A percentile compares a stretch with the other conserved stretches of the same genome.
phyloP scores from a whole-genome alignment of 1,140 invertebrate genomes.

The Panagrolaimus sp. region DNA sequence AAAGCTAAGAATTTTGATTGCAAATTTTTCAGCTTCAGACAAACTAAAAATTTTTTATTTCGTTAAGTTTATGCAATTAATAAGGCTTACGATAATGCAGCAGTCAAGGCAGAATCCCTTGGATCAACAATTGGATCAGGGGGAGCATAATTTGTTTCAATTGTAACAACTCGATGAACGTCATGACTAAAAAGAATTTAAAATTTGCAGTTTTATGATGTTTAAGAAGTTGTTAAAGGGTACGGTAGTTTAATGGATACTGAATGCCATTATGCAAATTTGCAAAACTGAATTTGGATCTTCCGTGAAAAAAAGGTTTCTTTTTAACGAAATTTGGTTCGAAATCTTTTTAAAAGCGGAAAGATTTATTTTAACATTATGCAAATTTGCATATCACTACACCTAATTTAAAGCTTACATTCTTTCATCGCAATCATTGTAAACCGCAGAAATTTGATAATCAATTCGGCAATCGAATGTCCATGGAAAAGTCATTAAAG shows the following conservation, averaged over 20 bases:
- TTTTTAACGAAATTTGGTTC: too few relatives aligned
- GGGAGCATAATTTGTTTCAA: neutral
- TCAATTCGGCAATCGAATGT: slow-evolving; percentile 2
- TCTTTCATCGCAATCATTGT: neutral
- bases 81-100: neutral
- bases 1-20: slow-evolving; percentile 6
- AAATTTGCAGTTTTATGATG: too few relatives aligned
- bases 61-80: neutral
- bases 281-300: too few relatives aligned
- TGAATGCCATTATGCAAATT: too few relatives aligned
- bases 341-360: too few relatives aligned
- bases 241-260: too few relatives aligned
- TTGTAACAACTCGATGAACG: neutral
- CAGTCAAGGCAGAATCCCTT: neutral
- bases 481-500: neutral
- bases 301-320: too few relatives aligned
- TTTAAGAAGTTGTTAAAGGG: too few relatives aligned
- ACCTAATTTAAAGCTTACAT: too few relatives aligned
- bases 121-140: neutral
- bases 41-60: neutral
- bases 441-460: neutral
- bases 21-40: slow-evolving; percentile 1
- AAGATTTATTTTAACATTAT: too few relatives aligned
- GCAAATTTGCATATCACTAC: too few relatives aligned
- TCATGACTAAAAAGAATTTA: neutral